Evolutionary conservation across 2,888 invertebrate genomes (phyloP), one percentile per base, ranked within the genome.

Genomic region (Heliconius aoede): DNA sequence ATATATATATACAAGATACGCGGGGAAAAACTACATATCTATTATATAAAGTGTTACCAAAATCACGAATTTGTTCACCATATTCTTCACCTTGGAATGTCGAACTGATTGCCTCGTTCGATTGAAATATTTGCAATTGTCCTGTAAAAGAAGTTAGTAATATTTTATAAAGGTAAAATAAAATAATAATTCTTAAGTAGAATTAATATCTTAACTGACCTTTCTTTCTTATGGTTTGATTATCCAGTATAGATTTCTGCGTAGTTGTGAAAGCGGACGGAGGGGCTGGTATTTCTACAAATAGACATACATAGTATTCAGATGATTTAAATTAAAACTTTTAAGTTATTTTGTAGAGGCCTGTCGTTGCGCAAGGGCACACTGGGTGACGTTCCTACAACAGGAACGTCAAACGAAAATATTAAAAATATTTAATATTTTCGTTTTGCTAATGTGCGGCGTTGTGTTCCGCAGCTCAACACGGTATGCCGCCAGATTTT

Each of bases 221-320:
- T 89, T 94, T 94, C 84, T 94, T 94, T 80, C 89, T 88, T 73
- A 92, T 89, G 46, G 94, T 94, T 85, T 93, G 92, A 82, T 94
- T 94, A 82, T 94, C 94, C 82, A 93, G 81, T 75, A 91, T 81
- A 28, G 91, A 83, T 83, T 91, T 93, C 81, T 88, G 91, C 18
- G 94, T 93, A 2, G 97, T 95, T 74, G 96, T 96, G 82, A 95
- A 95, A n/a, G 95, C 94, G 2, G 97, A 97, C 8, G 97, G 97
- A 4, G 97, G 97, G 7, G 97, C 97, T 36, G 97, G 97, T 90
- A 98, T 97, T 96, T 97, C 97, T 97, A 95, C 80, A 80, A 78
- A 76, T 73, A 76, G 69, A 75, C 40, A 68, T 28, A 40, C 24
- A 51, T 74, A 76, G 36, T 71, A 69, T 36, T 26, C 13, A 76